Percentiles rank a stretch among this genome's conserved stretches.
phyloP scores from a whole-genome alignment of 2,113 vertebrate genomes.

The Antechinus flavipes region DNA sequence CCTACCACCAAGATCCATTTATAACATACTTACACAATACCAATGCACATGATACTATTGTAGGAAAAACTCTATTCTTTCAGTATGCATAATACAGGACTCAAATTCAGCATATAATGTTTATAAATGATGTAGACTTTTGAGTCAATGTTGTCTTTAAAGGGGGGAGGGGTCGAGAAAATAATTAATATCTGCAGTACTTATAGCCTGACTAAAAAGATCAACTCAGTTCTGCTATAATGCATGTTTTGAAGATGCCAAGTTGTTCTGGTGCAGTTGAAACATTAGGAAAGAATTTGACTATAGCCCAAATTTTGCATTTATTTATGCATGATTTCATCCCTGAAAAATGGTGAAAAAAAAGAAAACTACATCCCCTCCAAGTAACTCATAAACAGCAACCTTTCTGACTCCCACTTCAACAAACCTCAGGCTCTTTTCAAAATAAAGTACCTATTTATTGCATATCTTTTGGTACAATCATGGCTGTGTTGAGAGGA shows the following conservation, averaged over 20 bases:
- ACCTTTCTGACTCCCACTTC: neutral
- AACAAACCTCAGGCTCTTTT: neutral
- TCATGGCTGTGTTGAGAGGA: neutral
- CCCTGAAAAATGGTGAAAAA: neutral
- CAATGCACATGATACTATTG: neutral
- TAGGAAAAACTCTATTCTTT: neutral
- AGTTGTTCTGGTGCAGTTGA: neutral
- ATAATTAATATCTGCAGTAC: neutral
- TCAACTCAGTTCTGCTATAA: neutral
- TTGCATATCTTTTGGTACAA: neutral
- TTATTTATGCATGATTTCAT: neutral
- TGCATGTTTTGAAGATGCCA: neutral
- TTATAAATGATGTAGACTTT: neutral
- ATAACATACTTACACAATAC: neutral
- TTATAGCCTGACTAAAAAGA: neutral
- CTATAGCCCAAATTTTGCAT: neutral
- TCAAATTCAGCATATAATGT: neutral
- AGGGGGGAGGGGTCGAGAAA: neutral
- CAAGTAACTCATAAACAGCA: neutral
- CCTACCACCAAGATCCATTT: neutral
- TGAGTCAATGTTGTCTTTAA: neutral
- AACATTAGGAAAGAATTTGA: neutral
- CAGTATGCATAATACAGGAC: neutral
- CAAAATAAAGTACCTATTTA: neutral
- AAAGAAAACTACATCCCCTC: neutral